Conservation (phyloP, 2,888 invertebrate genomes). For the Tenodera sinensis region DNA sequence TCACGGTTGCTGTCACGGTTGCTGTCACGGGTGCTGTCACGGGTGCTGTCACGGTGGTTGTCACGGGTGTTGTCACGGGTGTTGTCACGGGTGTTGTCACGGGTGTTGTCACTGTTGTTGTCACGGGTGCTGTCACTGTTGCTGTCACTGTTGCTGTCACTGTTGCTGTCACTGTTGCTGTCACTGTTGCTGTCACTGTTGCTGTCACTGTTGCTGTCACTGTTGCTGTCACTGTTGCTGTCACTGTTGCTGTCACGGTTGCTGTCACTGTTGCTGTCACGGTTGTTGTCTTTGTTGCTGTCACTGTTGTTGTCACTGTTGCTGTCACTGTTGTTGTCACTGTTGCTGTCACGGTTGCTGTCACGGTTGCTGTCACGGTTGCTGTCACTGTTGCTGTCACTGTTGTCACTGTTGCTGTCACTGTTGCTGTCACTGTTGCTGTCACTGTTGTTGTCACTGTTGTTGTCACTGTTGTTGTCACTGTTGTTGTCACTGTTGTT, state of each 20-base stretch:
- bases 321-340: slow-evolving; percentile 17
- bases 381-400: not conserved
- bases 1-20: not conserved
- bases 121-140: slow-evolving; percentile 1
- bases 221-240: slow-evolving; percentile 16
- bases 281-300: too few species aligned
- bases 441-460: not conserved
- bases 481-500: not conserved
- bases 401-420: slow-evolving; percentile 1
- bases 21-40: too few species aligned
- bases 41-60: not conserved
- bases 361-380: slow-evolving; percentile 19
- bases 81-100: not conserved
- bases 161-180: not conserved
- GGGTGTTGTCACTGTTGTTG: not conserved
- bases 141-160: slow-evolving; percentile 6
- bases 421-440: slow-evolving; percentile 14
- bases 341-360: slow-evolving; percentile 2
- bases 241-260: slow-evolving; percentile 15
- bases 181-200: slow-evolving; percentile 12
- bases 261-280: not conserved
- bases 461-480: not conserved
- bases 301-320: too few species aligned
- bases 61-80: slow-evolving; percentile 1
- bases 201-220: slow-evolving; percentile 2